These are phyloP conservation scores for Agrochola lychnidis DNA, from an alignment of 2,888 invertebrate species.

Conservation along the genomic window DNA sequence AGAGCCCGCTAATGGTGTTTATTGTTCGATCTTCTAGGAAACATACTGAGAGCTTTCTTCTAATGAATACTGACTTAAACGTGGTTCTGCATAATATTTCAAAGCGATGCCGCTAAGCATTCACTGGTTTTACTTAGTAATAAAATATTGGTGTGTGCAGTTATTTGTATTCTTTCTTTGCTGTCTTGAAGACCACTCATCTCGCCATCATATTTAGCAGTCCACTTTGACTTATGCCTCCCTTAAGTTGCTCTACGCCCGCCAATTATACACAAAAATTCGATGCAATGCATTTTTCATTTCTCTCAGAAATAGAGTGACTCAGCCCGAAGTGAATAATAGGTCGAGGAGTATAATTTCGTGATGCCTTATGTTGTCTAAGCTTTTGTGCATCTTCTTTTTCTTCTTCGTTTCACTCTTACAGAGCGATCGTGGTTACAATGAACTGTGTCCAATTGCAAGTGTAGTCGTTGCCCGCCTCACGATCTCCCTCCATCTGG, in stretches of 20 bases:
- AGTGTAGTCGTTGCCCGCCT: too few relatives aligned
- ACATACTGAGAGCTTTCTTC: conserved; percentile 44
- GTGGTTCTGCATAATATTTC: conserved; percentile 33
- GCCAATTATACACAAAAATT: background rate
- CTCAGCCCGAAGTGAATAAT: background rate
- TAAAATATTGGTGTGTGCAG: background rate
- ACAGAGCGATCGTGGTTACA: too few relatives aligned
- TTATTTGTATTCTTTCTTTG: background rate
- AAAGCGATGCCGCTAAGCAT: conserved; percentile 27
- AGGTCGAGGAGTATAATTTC: background rate
- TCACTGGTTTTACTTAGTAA: conserved; percentile 26
- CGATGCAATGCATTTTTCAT: background rate
- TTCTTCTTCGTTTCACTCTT: too few relatives aligned
- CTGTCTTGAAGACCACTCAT: background rate
- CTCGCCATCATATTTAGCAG: background rate
- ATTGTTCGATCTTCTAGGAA: conserved; percentile 39
- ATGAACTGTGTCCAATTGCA: too few relatives aligned
- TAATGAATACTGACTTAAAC: conserved; percentile 31
- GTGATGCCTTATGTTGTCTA: background rate
- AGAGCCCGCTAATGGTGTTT: conserved; percentile 50
- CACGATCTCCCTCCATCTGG: too few relatives aligned
- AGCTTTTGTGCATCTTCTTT: background rate
- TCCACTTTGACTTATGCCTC: background rate
- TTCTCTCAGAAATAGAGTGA: background rate
- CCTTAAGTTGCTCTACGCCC: background rate